These are phyloP conservation scores for Psilopogon haemacephalus DNA, from an alignment of 2,113 vertebrate genomes.

Conservation along the genomic window DNA sequence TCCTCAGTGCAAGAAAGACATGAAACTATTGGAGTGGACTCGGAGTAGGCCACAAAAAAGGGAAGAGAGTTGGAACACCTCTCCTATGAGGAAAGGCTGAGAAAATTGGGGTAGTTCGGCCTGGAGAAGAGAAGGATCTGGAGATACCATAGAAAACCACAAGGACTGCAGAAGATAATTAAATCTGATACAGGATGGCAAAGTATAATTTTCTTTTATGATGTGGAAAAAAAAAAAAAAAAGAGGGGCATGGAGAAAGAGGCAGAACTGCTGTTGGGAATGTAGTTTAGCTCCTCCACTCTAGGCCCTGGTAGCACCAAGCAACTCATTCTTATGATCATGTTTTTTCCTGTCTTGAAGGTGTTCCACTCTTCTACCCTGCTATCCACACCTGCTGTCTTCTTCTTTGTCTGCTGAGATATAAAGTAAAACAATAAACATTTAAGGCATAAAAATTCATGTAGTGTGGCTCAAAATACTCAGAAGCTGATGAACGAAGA, in stretches of 20 bases:
- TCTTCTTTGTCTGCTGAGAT: conserved; percentile 43
- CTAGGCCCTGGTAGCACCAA: background rate
- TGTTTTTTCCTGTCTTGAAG: conserved; percentile 57
- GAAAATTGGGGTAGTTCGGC: background rate
- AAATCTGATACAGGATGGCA: conserved; percentile 20
- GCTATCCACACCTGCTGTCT: conserved; percentile 62
- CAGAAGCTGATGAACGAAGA: background rate
- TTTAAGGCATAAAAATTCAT: conserved; percentile 20
- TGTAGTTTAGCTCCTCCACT: background rate
- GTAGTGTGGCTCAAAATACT: background rate
- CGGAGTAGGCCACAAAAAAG: background rate
- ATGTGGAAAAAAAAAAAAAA: background rate
- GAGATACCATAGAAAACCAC: background rate
- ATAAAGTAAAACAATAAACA: conserved; percentile 49
- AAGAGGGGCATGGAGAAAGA: background rate
- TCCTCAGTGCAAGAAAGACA: background rate
- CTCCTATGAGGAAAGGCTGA: background rate
- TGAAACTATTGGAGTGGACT: no score
- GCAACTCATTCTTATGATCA: conserved; percentile 9
- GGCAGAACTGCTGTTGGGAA: background rate
- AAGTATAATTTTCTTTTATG: conserved; percentile 35
- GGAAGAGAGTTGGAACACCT: background rate
- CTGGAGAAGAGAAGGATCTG: background rate
- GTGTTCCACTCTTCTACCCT: conserved; percentile 60
- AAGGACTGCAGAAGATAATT: background rate